Evolutionary conservation across 2,797 vertebrate genomes (phyloP), one percentile per base, ranked within the genome.

Genomic region (Malacoctenus gilli): DNA sequence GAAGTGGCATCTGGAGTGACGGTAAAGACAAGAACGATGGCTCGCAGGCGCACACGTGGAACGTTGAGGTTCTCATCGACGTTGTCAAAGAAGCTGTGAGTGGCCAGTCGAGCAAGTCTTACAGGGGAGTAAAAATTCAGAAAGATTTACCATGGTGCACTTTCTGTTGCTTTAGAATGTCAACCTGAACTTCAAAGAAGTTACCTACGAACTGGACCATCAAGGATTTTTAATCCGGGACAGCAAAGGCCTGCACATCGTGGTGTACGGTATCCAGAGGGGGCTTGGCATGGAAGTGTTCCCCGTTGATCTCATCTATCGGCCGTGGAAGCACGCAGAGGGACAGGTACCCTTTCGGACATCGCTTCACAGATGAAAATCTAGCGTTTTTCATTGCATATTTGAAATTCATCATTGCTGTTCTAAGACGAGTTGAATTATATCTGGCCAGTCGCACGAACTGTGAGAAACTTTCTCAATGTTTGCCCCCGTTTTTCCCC

Each of bases 1-100:
- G 96, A 50, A 97, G 96, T 86, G 95, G 97, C 11, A 98, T 99
- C 85, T 99, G 97, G 97, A 99, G 97, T 67, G 97, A 99, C 28
- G 97, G 97, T 9, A 99, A 99, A 64, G 97, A 99, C 87, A 99
- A 99, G 86, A 98, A 92, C n/a, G 97, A 99, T 0, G 90, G 94
- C 43, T 92, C 95, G 2, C 97, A 99, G 89, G 92, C 92, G 5
- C 96, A 97, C 80, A 97, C 95, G 0, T 99, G 97, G 97, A 99
- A 99, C 58, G 96, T 99, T 1, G 97, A 99, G 79, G 95, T 99
- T 77, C 91, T 99, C 60, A 98, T 99, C 42, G 97, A 99, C 37
- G 94, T 99, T 30, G 96, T 99, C 36, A 99, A 99, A 85, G 97
- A 99, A 80, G 89, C 98, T 83, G 97, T 99, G 79, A 87, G 94